A percentile compares a stretch with the other conserved stretches of the same genome.
phyloP scores from a whole-genome alignment of 2,888 invertebrate genomes.

The Mystacides longicornis region DNA sequence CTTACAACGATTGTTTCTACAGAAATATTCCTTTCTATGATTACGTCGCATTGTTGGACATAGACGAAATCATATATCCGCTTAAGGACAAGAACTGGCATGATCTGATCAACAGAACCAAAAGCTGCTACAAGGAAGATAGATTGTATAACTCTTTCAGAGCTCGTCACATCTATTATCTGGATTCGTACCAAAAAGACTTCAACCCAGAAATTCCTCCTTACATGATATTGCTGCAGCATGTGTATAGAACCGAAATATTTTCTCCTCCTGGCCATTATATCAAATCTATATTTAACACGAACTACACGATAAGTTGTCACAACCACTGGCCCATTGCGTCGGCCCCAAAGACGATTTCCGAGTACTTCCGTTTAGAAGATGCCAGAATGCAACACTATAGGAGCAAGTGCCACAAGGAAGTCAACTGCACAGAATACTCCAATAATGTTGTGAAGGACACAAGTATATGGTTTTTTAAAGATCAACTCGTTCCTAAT shows the following conservation, averaged over 20 bases:
- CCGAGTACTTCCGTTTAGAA: not conserved
- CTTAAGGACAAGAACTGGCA: conserved; percentile 66
- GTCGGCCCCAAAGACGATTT: no score
- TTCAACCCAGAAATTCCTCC: conserved; percentile 70
- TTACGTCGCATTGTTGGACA: conserved; percentile 81
- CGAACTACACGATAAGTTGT: conserved; percentile 76
- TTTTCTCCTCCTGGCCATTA: conserved; percentile 89
- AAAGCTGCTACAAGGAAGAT: not conserved
- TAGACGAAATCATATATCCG: conserved; percentile 93
- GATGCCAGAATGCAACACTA: conserved; percentile 1
- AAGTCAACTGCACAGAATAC: conserved; percentile 54
- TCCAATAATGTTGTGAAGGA: not conserved
- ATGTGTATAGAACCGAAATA: conserved; percentile 81
- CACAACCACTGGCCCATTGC: conserved; percentile 87
- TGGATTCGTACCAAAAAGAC: conserved; percentile 70
- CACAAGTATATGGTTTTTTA: not conserved
- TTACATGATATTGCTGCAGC: conserved; percentile 90
- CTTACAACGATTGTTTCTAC: conserved; percentile 94
- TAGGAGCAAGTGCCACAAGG: not conserved
- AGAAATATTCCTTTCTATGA: conserved; percentile 84
- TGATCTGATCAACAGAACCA: not conserved
- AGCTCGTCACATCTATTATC: not conserved
- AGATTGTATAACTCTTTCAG: not conserved
- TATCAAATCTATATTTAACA: conserved; percentile 90
- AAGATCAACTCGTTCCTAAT: not conserved